Evolutionary conservation across 2,113 vertebrate genomes (phyloP), one percentile per base, ranked within the genome.

Genomic region (Harpagus bidentatus): DNA sequence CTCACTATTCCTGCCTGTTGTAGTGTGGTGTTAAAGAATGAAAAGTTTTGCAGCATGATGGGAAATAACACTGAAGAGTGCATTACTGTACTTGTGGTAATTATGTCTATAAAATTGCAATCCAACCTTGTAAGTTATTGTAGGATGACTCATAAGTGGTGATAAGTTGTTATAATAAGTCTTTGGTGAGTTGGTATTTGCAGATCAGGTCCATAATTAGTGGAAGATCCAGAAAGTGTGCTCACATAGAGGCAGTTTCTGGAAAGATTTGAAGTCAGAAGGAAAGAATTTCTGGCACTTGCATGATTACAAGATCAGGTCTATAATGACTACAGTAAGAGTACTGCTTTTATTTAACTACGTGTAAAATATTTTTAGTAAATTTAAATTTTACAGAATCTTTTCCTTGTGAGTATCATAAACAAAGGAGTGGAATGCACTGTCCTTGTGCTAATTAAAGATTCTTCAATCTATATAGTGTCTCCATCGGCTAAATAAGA

Each of bases 221-320:
- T 69, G 73, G 56, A 93, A 86, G 80, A 86, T 78, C 71, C 62
- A 86, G 63, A 66, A 86, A 69, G 13, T 42, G 11, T 88, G 40
- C 40, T 91, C 32, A 81, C 22, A 43, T 11, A 78, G 50, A 52
- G 26, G 23, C 48, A 74, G 34, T 59, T 77, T 92, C 52, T 74
- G 76, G 81, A 84, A 91, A 89, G 28, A 70, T 55, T 10, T 82
- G 40, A 91, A 70, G 53, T 88, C 93, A 94, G 59, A 92, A 81
- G 88, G 77, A 95, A 95, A 78, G 79, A 96, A 93, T 96, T 95
- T 88, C 38, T 91, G 65, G 40, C 52, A 81, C 43, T 92, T 86
- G 38, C 21, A 23, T 36, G 47, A 71, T 78, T 95, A 55, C 48
- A 87, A 86, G 59, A 84, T 73, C 63, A 74, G 36, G 15, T 66